phyloP scores from a whole-genome alignment of 2,888 invertebrate genomes.

The Megaustenia siamemsis region DNA sequence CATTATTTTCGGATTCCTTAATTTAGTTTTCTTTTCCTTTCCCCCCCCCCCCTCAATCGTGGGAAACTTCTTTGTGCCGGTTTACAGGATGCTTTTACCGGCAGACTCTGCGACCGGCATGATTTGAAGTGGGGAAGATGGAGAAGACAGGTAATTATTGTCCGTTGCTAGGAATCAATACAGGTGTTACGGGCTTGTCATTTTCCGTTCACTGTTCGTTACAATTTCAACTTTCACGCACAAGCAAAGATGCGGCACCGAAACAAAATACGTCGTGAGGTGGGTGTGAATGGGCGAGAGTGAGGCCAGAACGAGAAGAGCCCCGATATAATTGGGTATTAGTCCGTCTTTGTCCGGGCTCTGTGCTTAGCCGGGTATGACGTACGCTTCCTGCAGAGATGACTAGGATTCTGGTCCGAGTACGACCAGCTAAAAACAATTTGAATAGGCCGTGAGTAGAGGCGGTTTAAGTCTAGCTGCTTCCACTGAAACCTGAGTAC shows the following conservation, averaged over 20 bases:
- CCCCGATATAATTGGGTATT: constrained; percentile 4
- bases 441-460: too few species aligned
- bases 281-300: not conserved
- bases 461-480: too few species aligned
- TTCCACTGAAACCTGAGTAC: too few species aligned
- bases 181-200: constrained; percentile 29
- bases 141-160: constrained; percentile 35
- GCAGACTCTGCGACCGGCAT: constrained; percentile 25
- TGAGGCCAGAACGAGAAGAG: not conserved
- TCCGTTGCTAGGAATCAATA: constrained; percentile 39
- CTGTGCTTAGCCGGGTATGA: not conserved
- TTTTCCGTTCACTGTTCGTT: constrained; percentile 4
- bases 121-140: constrained; percentile 28
- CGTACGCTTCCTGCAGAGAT: not conserved
- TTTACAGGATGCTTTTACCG: constrained; percentile 28
- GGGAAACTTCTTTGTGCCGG: constrained; percentile 39
- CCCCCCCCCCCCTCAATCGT: constrained; percentile 17
- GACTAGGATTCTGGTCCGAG: too few species aligned
- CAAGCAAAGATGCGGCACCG: constrained; percentile 5
- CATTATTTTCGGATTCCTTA: not conserved
- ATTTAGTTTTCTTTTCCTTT: not conserved
- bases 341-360: not conserved
- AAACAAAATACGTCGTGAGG: not conserved
- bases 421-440: too few species aligned
- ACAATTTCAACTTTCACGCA: constrained; percentile 7